phyloP scores from a whole-genome alignment of 2,113 vertebrate genomes.

The Myocastor coypus region DNA sequence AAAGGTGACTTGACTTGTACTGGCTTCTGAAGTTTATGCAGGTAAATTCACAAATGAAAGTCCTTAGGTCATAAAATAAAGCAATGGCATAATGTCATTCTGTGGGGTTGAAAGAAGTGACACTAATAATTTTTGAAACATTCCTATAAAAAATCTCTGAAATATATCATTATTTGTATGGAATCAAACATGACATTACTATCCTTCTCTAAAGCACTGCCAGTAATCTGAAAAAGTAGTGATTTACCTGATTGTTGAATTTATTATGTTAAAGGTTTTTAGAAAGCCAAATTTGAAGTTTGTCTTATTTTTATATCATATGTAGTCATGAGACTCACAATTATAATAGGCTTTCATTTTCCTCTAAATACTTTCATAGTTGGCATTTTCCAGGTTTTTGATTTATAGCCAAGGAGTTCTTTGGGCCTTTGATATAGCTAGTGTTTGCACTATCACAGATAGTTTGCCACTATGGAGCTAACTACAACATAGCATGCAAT shows the following conservation, averaged over 20 bases:
- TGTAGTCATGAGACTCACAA: neutral
- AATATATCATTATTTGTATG: neutral
- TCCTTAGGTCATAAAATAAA: neutral
- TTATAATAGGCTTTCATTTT: neutral
- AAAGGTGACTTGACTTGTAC: neutral
- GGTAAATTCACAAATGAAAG: neutral
- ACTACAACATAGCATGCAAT: neutral
- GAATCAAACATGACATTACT: neutral
- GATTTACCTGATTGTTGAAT: neutral
- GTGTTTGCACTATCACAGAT: neutral
- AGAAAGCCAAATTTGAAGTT: slow-evolving; percentile 20
- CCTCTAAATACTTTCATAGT: neutral
- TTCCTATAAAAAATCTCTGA: neutral
- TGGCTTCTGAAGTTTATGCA: neutral
- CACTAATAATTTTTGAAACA: neutral
- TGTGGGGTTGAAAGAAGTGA: neutral
- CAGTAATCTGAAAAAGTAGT: neutral
- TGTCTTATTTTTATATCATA: neutral
- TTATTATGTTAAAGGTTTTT: neutral
- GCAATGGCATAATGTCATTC: neutral
- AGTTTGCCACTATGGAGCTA: slow-evolving; percentile 33
- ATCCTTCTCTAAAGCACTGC: neutral
- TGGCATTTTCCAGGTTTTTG: neutral
- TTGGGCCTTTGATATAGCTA: slow-evolving; percentile 2
- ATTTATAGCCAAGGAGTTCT: neutral